Evolutionary conservation across 2,113 vertebrate genomes (phyloP), one percentile per base, ranked within the genome.

Genomic region (Pomatostomus ruficeps): DNA sequence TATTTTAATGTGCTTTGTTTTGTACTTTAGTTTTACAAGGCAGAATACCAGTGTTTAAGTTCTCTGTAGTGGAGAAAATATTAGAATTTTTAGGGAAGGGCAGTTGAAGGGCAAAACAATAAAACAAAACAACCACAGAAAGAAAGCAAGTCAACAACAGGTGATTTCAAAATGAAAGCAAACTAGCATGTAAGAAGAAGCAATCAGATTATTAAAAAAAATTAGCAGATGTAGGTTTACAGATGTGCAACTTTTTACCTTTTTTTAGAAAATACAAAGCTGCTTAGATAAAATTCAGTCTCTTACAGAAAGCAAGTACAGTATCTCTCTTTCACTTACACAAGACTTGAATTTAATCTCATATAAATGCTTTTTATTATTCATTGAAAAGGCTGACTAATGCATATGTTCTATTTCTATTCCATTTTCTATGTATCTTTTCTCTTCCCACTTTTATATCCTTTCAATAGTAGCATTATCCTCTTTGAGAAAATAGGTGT

Each of bases 311-410:
- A 85, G 31, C 42, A 82, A 76, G 45, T 36, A 48, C 14, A 76
- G 29, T 29, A 38, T 76, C 71, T 81, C 23, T 40, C n/a, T 85
- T 59, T 91, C 52, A 82, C 70, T 89, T 78, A 85, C 21, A 76
- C 48, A 86, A 77, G 49, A 23, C 22, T 86, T 84, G 68, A 86
- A 94, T 90, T 94, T 93, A 89, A 95, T 88, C 65, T 83, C 51
- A 59, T 85, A 90, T 61, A 91, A 95, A 74, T 59, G 36, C n/a
- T 83, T 94, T 73, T 63, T 95, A 74, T 94, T 91, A 84, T 88
- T 71, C 88, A 93, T 88, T 94, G 81, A 93, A 94, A 96, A 86
- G 57, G 11, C 52, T 91, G 78, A 82, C 48, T 90, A 84, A 90
- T 57, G 45, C 43, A 68, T 4, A 2, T 33, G 18, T 74, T 93